Evolutionary conservation across 1,140 invertebrate species (phyloP).

Genomic region (Drosophila tristis): DNA sequence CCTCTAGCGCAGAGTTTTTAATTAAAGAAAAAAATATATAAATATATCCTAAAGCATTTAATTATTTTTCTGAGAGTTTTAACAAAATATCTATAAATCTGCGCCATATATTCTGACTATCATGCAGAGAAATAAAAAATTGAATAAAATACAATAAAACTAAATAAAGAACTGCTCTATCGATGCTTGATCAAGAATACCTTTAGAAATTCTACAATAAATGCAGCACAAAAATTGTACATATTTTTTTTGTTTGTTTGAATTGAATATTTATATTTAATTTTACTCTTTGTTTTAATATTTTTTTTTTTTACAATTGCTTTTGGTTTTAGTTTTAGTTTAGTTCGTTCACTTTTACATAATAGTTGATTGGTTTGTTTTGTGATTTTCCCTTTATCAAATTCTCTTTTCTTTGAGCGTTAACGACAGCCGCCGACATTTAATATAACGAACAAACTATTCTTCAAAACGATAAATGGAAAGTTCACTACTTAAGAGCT

Average conservation of each 20-base stretch:
- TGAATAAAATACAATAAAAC: background rate
- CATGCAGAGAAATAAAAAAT: background rate
- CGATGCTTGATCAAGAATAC: background rate
- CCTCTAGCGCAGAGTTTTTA: too few relatives aligned
- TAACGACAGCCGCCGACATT: constrained; percentile 8
- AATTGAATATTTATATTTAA: constrained; percentile 74
- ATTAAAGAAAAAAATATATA: too few relatives aligned
- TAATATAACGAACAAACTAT: constrained; percentile 17
- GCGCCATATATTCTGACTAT: too few relatives aligned
- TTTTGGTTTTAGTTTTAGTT: constrained; percentile 62
- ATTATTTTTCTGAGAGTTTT: too few relatives aligned
- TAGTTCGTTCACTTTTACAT: constrained; percentile 54
- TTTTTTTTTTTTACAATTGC: constrained; percentile 65
- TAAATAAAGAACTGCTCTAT: background rate
- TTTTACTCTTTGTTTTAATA: constrained; percentile 56
- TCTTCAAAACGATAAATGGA: constrained; percentile 33
- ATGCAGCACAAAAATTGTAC: constrained; percentile 8
- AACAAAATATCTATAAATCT: too few relatives aligned
- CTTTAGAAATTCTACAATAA: constrained; percentile 6
- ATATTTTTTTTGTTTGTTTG: constrained; percentile 19
- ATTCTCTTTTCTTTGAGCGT: constrained; percentile 46
- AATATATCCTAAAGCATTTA: too few relatives aligned
- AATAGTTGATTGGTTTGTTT: constrained; percentile 20
- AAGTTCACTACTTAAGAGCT: constrained; percentile 48
- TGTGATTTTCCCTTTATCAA: constrained; percentile 25